These are phyloP conservation scores for Clamator glandarius DNA, from an alignment of 2,797 vertebrate genomes.

Conservation along the genomic window DNA sequence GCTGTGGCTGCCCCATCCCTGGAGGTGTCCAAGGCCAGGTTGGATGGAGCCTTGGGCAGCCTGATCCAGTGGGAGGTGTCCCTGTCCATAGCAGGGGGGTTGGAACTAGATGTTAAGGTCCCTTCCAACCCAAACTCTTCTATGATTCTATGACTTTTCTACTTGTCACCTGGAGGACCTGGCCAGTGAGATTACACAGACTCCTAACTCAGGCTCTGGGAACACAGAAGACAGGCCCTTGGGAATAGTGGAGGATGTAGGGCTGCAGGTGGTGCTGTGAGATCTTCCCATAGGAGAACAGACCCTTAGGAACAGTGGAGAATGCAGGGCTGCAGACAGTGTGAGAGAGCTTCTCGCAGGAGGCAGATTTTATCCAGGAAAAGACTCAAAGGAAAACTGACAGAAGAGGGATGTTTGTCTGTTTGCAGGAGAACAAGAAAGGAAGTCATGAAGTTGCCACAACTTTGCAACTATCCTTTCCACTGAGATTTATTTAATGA, in stretches of 20 bases:
- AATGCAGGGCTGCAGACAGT: neutral
- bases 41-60: too few relatives aligned
- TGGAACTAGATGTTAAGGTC: too few relatives aligned
- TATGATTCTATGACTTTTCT: too few relatives aligned
- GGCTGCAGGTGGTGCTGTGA: neutral
- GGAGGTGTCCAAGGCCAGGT: too few relatives aligned
- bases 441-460: neutral
- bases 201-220: neutral
- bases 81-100: too few relatives aligned
- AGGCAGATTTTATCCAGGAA: neutral
- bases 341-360: neutral
- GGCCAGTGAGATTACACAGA: neutral
- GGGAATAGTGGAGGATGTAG: rapidly evolving
- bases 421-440: neutral
- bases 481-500: neutral
- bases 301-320: rapidly evolving
- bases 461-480: neutral
- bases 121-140: too few relatives aligned
- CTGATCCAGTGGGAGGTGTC: too few relatives aligned
- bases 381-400: neutral
- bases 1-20: too few relatives aligned
- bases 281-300: neutral
- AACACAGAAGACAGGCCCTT: neutral
- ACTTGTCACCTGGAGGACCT: neutral
- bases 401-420: neutral